Percentiles rank a stretch among this genome's conserved stretches.
Evolutionary conservation across 35 echinoderm and acorn worm species (phyloP).

Genomic region (Patiria miniata): DNA sequence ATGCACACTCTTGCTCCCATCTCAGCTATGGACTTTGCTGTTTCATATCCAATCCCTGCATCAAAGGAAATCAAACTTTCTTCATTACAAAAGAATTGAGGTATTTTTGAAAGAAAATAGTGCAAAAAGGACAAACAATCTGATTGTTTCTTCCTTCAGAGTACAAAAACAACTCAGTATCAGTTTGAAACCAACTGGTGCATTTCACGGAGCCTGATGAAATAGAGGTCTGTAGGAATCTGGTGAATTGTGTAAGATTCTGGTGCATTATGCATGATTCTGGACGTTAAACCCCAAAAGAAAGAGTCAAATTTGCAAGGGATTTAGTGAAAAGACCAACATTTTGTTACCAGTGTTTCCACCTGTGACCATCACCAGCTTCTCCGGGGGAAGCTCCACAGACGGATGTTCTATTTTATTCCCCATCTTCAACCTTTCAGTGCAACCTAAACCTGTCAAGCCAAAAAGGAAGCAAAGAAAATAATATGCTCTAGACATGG

Average conservation of each 20-base stretch:
- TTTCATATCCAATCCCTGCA: slow-evolving; percentile 70
- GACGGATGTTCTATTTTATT: not conserved
- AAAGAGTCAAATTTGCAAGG: not conserved
- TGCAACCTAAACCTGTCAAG: no score
- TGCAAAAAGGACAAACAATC: no score
- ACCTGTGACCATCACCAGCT: slow-evolving; percentile 10
- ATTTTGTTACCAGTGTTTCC: slow-evolving; percentile 7
- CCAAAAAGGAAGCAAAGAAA: no score
- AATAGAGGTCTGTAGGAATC: not conserved
- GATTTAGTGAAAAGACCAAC: not conserved
- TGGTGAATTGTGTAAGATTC: no score
- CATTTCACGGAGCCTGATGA: not conserved
- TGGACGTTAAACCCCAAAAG: no score
- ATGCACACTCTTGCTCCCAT: slow-evolving; percentile 51
- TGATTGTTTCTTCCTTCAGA: no score
- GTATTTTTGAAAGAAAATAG: no score
- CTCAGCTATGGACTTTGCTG: slow-evolving; percentile 43
- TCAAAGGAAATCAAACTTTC: no score
- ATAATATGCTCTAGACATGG: no score
- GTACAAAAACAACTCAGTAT: no score
- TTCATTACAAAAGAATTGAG: not conserved
- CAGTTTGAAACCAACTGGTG: not conserved
- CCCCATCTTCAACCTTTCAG: slow-evolving; percentile 10
- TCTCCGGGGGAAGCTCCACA: not conserved
- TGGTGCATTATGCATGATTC: no score